Base-by-base conservation (phyloP, 2,113 vertebrate genomes). In the Paramormyrops kingsleyae region DNA sequence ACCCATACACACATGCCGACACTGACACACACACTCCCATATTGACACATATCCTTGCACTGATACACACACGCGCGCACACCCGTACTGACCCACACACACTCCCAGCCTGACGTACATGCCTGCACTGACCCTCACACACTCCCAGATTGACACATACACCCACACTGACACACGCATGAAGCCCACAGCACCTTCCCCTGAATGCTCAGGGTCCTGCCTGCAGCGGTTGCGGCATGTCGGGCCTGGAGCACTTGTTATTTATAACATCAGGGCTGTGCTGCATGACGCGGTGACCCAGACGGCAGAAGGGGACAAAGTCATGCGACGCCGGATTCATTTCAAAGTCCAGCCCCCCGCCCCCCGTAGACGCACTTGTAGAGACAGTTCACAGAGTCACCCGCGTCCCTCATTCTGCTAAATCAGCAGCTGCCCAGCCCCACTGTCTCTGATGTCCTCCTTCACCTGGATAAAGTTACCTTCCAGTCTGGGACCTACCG, bases 391-490 rank as follows among this genome's bases (percentile, higher is more conserved):
- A 80, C 35, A 80, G 74, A 80, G 74, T 35, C 12, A 39, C 31
- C 31, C 74, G 10, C 74, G 74, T 80, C 74, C 31, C 74, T 80
- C 35, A 19, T 17, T 80, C 31, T 80, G 74, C 31, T 80, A 80
- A 39, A 80, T 35, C 74, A 80, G 74, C 35, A 17, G 74, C 74
- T 5, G 74, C 31, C 31, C 13, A 80, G 74, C 74, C 35, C 74
- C 5, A 17, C 8, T 46, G 42, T 47, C 44, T 84, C 83, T 24
- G 44, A 8, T 84, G 10, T 84, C 19, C 3, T 84, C 83, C 44
- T 49, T 84, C 17, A 84, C 44, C 7, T 59, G 50, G 77, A 62
- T 89, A 84, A 85, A 59, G 90, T 89, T 90, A 89, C 90, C 83
- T 88, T 90, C 85, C 66, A 52, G 83, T 49, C 39, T 59, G 52